Percentiles rank a stretch among this genome's conserved stretches.
Conservation (phyloP, 2,888 invertebrate species). For the Drosophila nigricruria region DNA sequence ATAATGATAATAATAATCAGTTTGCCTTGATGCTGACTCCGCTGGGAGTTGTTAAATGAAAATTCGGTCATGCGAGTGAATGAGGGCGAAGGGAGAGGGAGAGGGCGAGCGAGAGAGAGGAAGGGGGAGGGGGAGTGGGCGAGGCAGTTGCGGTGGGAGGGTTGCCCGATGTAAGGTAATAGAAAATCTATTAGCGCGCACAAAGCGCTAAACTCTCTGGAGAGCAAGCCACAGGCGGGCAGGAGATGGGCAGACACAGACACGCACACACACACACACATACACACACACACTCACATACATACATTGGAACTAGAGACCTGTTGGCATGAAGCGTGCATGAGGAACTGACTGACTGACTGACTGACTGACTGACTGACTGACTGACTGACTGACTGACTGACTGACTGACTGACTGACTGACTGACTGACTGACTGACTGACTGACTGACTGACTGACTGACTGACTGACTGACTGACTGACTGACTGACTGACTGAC, state of each 20-base stretch:
- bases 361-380: too few relatives aligned
- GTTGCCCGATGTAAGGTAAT: constrained; percentile 58
- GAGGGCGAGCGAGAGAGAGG: not conserved
- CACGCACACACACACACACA: constrained; percentile 22
- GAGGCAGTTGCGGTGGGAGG: not conserved
- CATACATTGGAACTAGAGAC: too few relatives aligned
- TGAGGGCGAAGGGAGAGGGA: not conserved
- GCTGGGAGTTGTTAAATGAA: constrained; percentile 73
- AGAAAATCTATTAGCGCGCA: constrained; percentile 76
- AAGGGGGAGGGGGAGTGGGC: not conserved
- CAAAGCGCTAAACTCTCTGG: constrained; percentile 54
- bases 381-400: too few relatives aligned
- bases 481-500: too few relatives aligned
- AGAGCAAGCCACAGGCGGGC: constrained; percentile 19
- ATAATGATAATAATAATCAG: constrained; percentile 65
- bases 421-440: too few relatives aligned
- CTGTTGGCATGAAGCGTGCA: too few relatives aligned
- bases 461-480: too few relatives aligned
- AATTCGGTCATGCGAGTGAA: constrained; percentile 73
- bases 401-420: too few relatives aligned
- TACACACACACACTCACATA: constrained; percentile 37
- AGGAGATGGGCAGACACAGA: not conserved
- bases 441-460: too few relatives aligned
- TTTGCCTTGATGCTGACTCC: constrained; percentile 63
- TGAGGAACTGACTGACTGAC: too few relatives aligned